Base-by-base conservation (phyloP, 1,140 invertebrate genomes). In the Drosophila navojoa region DNA sequence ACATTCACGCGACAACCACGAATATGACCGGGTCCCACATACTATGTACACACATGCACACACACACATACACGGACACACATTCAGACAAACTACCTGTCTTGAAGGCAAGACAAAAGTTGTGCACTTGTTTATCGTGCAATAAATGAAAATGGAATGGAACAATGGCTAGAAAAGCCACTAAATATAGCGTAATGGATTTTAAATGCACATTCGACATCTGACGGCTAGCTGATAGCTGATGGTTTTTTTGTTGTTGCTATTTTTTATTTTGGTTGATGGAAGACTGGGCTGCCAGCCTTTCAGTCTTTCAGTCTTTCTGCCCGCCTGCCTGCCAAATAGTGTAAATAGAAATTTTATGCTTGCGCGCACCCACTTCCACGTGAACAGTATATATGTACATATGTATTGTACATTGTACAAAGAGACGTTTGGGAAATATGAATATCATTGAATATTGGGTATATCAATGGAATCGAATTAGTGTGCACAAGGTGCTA, bases 101-200 rank as follows among this genome's bases (percentile, higher is more conserved):
- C 71, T 74, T 77, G 50, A 62, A 47, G 55, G 38, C 29, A 71
- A 38, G 35, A 10, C 35, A 38, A 38, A 29, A 59, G 38, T 57
- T 63, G 66, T 75, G 76, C 62, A 78, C 61, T 76, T 76, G 64
- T 78, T 71, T 77, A 78, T 75, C 73, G 72, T 64, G 55, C 53
- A 73, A 77, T 77, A 66, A 75, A 64, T 68, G 71, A 63, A 69
- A 77, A 63, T 57, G 66, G 70, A 75, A 77, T 71, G 76, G 75
- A 77, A 73, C 75, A 77, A 77, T 77, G 71, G 67, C 61, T 63
- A 66, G 68, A 62, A 74, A 75, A 71, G 71, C 66, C 66, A 67
- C 72, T 76, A 78, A 78, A 78, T 78, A 76, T 78, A 76, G 76
- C 72, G 72, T 76, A 78, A 78, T 78, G 76, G 72, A 75, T 78